Conservation (phyloP, 2,797 vertebrate genomes). For the Pelobates cultripes region DNA sequence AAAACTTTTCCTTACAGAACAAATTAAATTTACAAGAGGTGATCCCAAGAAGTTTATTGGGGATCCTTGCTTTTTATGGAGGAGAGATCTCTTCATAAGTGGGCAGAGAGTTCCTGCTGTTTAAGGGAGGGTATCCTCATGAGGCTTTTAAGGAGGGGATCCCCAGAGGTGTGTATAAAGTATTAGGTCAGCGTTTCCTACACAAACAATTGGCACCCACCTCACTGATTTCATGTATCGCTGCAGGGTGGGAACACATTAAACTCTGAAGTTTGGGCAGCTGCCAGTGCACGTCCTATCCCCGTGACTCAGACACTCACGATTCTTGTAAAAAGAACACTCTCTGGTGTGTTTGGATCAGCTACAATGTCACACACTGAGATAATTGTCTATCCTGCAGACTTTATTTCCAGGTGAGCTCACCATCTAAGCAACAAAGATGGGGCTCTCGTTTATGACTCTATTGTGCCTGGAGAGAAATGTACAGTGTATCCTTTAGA, state of each 20-base stretch:
- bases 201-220: conserved; percentile 46
- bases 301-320: conserved; percentile 40
- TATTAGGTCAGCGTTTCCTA: conserved; percentile 44
- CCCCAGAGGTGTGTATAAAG: conserved; percentile 33
- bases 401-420: conserved; percentile 18
- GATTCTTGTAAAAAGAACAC: conserved; percentile 22
- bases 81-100: background rate
- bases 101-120: conserved; percentile 6
- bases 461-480: background rate
- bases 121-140: conserved; percentile 16
- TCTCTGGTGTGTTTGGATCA: conserved; percentile 6
- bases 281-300: conserved; percentile 34
- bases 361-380: conserved; percentile 11
- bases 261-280: conserved; percentile 34
- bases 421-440: background rate
- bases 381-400: background rate
- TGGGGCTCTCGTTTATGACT: background rate
- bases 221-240: conserved; percentile 46
- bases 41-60: background rate
- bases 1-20: too few species aligned
- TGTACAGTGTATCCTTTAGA: background rate
- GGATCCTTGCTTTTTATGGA: background rate
- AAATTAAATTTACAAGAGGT: background rate
- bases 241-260: conserved; percentile 54
- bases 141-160: conserved; percentile 31